A percentile compares a stretch with the other conserved stretches of the same genome.
These are phyloP conservation scores for Drosophila meridionalis DNA, from an alignment of 2,888 invertebrate genomes.

Conservation along the genomic window DNA sequence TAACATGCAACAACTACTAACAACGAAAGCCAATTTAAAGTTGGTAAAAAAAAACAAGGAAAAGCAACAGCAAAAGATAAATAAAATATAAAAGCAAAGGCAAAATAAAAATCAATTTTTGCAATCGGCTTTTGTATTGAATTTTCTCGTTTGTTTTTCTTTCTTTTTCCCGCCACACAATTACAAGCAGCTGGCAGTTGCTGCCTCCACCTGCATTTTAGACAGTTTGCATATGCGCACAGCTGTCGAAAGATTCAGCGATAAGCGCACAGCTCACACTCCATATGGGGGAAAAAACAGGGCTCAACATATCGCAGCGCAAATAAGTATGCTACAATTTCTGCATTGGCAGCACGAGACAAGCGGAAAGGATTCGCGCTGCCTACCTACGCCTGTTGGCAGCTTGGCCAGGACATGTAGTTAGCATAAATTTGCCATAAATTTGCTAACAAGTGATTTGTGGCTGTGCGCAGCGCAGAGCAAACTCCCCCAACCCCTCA, in stretches of 20 bases:
- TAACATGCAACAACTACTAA: constrained; percentile 54
- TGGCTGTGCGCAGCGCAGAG: constrained; percentile 45
- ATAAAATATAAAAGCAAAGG: constrained; percentile 28
- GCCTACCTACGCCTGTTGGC: constrained; percentile 47
- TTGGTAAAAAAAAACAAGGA: constrained; percentile 34
- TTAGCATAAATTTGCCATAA: constrained; percentile 82
- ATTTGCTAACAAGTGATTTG: constrained; percentile 82
- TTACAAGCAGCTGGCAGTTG: constrained; percentile 11
- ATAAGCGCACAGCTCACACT: constrained; percentile 24
- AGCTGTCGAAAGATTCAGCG: constrained; percentile 67
- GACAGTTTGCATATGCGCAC: constrained; percentile 61
- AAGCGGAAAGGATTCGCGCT: constrained; percentile 24
- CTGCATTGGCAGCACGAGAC: constrained; percentile 36
- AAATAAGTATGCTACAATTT: constrained; percentile 60
- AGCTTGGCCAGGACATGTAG: constrained; percentile 66
- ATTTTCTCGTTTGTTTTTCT: constrained; percentile 25
- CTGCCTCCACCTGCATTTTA: constrained; percentile 19
- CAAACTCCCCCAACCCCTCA: not conserved
- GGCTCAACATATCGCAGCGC: constrained; percentile 49
- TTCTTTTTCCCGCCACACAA: constrained; percentile 17
- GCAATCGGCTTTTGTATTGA: constrained; percentile 57
- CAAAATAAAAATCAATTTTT: constrained; percentile 5
- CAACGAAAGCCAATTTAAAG: constrained; percentile 72
- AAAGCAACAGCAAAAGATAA: constrained; percentile 9
- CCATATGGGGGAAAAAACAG: not conserved